Percentiles rank a stretch among this genome's conserved stretches.
Conservation (phyloP, 2,113 vertebrate genomes). For the Hystrix brachyura region DNA sequence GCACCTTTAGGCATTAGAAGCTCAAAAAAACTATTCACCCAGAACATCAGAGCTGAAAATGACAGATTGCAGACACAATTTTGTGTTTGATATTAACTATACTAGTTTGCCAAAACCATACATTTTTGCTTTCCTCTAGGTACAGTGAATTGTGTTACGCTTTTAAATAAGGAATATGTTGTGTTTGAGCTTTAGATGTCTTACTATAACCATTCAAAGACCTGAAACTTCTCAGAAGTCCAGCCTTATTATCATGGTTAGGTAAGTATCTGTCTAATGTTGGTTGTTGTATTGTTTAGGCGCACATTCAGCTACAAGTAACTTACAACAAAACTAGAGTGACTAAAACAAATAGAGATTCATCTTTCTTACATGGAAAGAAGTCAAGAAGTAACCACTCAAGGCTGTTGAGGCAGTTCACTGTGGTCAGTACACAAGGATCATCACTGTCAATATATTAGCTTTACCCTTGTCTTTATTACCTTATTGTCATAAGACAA, state of each 20-base stretch:
- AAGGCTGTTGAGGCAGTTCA: not conserved
- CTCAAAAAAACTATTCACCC: not conserved
- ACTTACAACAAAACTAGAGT: not conserved
- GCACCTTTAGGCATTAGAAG: not conserved
- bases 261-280: not conserved
- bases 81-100: not conserved
- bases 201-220: not conserved
- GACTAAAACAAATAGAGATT: not conserved
- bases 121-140: not conserved
- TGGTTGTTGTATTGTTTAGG: not conserved
- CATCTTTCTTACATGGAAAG: not conserved
- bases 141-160: not conserved
- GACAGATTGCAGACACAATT: not conserved
- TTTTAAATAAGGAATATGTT: not conserved
- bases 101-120: not conserved
- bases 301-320: not conserved
- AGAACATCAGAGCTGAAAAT: not conserved
- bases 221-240: not conserved
- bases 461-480: not conserved
- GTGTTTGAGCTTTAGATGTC: constrained; percentile 7
- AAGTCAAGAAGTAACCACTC: not conserved
- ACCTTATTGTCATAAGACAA: not conserved
- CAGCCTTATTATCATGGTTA: not conserved
- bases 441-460: not conserved
- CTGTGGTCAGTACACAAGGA: not conserved